Base-by-base conservation (phyloP, 2,888 invertebrate genomes). In the Megalurothrips usitatus region DNA sequence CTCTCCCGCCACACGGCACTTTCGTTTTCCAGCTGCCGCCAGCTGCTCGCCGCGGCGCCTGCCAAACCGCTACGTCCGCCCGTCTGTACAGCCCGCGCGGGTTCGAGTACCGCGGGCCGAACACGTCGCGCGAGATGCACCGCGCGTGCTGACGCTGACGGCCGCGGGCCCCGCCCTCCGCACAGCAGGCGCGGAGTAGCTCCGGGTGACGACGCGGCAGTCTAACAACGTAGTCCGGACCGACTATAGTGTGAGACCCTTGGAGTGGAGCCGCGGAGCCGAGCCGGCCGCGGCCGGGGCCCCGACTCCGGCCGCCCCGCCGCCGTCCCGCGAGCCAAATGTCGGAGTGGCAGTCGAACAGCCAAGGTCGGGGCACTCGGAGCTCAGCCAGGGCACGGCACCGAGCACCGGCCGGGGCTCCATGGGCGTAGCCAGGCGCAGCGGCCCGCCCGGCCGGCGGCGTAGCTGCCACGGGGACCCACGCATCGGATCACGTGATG, bases 11-110 rank as follows among this genome's bases (percentile, higher is more conserved):
- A 43, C 34, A 4, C 34, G 68, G 68, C 68, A 75, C 68, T 75
- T 75, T 75, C 68, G 26, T 75, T 75, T 75, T 75, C 68, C 68
- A 26, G 10, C n/a, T n/a, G n/a, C n/a, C n/a, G n/a, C 26, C 68
- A 4, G 68, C 68, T 14, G n/a, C 58, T 52, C 52, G 52, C 52
- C 52, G 34, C 6, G 34, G 34, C 6, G 34, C 34, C 34, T 43
- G 34, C 34, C 34, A 6, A 43, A 43, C 34, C 34, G 34, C 34
- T 43, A 43, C 34, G 34, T 43, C 3, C 2, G 34, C 6, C 3
- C 2, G 34, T 2, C 34, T 43, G 34, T 43, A 43, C 34, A 43
- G 34, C 6, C 6, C 34, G 34, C 34, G 34, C 58, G 58, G 58
- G 14, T 58, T 58, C 58, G 58, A 58, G 6, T 58, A 58, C 58